phyloP scores from a whole-genome alignment of 2,797 vertebrate genomes.

The Muraenolepis orangiensis region DNA sequence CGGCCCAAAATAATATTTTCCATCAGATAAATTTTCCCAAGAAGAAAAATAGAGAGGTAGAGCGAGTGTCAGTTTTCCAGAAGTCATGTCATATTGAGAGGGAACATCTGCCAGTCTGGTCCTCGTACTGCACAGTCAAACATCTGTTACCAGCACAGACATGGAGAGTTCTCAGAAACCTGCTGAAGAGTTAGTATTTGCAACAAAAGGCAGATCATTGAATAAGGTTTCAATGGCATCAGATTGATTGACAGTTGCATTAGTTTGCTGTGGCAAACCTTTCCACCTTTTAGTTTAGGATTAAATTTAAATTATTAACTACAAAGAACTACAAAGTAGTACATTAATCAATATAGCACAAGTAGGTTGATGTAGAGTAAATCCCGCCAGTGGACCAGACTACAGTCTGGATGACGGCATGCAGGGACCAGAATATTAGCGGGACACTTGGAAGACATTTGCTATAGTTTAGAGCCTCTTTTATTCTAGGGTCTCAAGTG shows the following conservation, averaged over 20 bases:
- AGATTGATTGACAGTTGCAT: conserved; percentile 44
- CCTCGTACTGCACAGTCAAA: conserved; percentile 37
- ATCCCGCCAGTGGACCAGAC: not conserved
- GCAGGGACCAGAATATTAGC: conserved; percentile 7
- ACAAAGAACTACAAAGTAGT: not conserved
- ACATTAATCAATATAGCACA: not conserved
- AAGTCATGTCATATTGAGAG: conserved; percentile 64
- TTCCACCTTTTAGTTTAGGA: conserved; percentile 36
- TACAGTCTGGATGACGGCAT: not conserved
- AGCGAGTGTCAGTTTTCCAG: conserved; percentile 62
- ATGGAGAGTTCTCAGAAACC: conserved; percentile 33
- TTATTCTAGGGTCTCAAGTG: conserved; percentile 13
- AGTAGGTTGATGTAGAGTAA: not conserved
- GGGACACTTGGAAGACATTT: conserved; percentile 26
- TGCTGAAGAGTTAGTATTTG: conserved; percentile 58
- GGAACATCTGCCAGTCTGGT: conserved; percentile 60
- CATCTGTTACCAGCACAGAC: conserved; percentile 50
- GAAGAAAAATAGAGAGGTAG: conserved; percentile 63
- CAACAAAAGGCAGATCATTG: conserved; percentile 40
- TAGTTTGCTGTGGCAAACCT: conserved; percentile 32
- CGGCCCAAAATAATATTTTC: conserved; percentile 81
- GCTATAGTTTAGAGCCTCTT: conserved; percentile 44
- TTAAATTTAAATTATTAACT: not conserved
- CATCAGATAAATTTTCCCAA: conserved; percentile 72
- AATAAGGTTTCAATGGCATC: conserved; percentile 51